A percentile compares a stretch with the other conserved stretches of the same genome.
Conservation (phyloP, 2,113 vertebrate genomes). For the Merops nubicus region DNA sequence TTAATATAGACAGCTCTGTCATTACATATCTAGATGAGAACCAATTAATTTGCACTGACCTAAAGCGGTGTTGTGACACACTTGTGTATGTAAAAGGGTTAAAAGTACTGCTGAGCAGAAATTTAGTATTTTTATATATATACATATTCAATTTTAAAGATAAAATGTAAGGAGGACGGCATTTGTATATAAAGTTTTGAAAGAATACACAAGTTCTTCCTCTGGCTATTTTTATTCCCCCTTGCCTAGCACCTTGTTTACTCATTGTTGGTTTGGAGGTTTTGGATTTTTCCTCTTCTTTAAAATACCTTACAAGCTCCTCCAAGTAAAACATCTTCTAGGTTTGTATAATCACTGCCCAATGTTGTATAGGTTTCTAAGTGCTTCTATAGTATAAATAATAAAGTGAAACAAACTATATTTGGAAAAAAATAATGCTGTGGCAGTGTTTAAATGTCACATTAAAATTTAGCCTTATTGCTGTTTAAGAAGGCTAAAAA, state of each 20-base stretch:
- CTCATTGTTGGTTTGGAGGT: background rate
- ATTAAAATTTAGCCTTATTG: background rate
- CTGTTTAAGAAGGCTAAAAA: background rate
- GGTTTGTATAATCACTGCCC: background rate
- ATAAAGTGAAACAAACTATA: background rate
- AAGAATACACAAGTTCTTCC: background rate
- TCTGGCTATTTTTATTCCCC: background rate
- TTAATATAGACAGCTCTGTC: conserved; percentile 72
- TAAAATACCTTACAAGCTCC: background rate
- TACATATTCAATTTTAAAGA: background rate
- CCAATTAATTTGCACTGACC: conserved; percentile 41
- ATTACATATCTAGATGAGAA: conserved; percentile 47
- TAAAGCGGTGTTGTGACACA: conserved; percentile 34
- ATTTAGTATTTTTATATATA: background rate
- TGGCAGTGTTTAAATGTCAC: background rate
- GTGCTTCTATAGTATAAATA: background rate
- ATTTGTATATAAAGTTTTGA: background rate
- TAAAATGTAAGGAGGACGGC: background rate
- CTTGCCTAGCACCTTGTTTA: background rate
- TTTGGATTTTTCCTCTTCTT: background rate
- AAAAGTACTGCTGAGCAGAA: background rate
- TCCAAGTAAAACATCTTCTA: background rate
- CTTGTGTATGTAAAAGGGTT: conserved; percentile 27
- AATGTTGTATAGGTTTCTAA: background rate
- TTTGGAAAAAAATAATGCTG: background rate